phyloP scores from a whole-genome alignment of 2,113 vertebrate species.

The Capreolus pygargus region DNA sequence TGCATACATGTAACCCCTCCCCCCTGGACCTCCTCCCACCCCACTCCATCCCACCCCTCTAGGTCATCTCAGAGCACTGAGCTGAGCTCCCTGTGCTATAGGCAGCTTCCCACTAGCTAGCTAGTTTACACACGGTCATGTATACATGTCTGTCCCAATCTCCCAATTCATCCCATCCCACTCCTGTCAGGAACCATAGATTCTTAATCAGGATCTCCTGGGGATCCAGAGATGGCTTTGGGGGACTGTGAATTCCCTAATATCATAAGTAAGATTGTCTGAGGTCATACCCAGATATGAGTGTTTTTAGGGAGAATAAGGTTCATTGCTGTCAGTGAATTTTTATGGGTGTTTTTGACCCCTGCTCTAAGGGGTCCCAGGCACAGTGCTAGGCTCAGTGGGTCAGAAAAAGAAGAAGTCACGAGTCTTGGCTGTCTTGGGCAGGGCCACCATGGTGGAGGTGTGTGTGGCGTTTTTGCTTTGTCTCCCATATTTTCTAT shows the following conservation, averaged over 20 bases:
- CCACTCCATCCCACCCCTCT: background rate
- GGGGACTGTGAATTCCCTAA: background rate
- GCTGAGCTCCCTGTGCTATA: background rate
- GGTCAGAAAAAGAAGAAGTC: background rate
- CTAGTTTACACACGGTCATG: background rate
- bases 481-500: background rate
- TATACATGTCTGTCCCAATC: background rate
- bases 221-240: background rate
- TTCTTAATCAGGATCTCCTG: background rate
- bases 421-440: background rate
- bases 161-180: background rate
- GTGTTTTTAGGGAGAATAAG: background rate
- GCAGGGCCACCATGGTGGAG: background rate
- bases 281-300: background rate
- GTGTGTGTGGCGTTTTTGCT: background rate
- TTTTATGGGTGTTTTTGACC: background rate
- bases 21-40: background rate
- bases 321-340: background rate
- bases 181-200: background rate
- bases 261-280: background rate
- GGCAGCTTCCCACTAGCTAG: background rate
- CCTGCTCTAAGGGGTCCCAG: background rate
- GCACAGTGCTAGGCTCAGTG: background rate
- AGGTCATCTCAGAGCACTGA: background rate
- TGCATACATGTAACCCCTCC: background rate